Conservation (phyloP, 2,797 vertebrate genomes). For the Scarus forsteni region DNA sequence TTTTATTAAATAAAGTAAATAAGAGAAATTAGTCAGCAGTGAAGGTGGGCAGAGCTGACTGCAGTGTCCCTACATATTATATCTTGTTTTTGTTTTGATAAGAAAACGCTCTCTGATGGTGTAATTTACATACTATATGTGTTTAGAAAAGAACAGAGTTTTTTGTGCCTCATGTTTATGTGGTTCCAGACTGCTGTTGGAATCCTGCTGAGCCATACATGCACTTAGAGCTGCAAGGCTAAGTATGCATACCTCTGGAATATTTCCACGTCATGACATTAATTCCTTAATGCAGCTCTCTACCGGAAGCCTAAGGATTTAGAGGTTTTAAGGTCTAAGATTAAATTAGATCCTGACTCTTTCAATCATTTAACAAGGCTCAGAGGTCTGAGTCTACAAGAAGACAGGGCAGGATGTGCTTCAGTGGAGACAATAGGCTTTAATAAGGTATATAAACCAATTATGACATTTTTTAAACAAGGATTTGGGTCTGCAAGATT, state of each 20-base stretch:
- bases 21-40: too few relatives aligned
- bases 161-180: not conserved
- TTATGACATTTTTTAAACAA: slow-evolving; percentile 28
- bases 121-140: too few relatives aligned
- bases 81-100: too few relatives aligned
- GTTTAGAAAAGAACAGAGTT: too few relatives aligned
- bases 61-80: too few relatives aligned
- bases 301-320: slow-evolving; percentile 50
- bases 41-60: too few relatives aligned
- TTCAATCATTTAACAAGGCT: slow-evolving; percentile 50
- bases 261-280: slow-evolving; percentile 49
- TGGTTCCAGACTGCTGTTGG: not conserved
- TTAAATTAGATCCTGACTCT: slow-evolving; percentile 50
- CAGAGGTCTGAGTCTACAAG: slow-evolving; percentile 22
- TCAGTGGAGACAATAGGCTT: slow-evolving; percentile 19
- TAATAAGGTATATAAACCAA: slow-evolving; percentile 32
- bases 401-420: slow-evolving; percentile 22
- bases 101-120: too few relatives aligned
- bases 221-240: slow-evolving; percentile 27
- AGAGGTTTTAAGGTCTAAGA: slow-evolving; percentile 53
- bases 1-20: too few relatives aligned
- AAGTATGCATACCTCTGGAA: slow-evolving; percentile 29
- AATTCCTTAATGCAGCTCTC: slow-evolving; percentile 68
- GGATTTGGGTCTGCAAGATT: slow-evolving; percentile 40
- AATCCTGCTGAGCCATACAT: slow-evolving; percentile 9